These are phyloP conservation scores for Naso thynnoides DNA, from an alignment of 2,797 vertebrate genomes.

Conservation along the genomic window DNA sequence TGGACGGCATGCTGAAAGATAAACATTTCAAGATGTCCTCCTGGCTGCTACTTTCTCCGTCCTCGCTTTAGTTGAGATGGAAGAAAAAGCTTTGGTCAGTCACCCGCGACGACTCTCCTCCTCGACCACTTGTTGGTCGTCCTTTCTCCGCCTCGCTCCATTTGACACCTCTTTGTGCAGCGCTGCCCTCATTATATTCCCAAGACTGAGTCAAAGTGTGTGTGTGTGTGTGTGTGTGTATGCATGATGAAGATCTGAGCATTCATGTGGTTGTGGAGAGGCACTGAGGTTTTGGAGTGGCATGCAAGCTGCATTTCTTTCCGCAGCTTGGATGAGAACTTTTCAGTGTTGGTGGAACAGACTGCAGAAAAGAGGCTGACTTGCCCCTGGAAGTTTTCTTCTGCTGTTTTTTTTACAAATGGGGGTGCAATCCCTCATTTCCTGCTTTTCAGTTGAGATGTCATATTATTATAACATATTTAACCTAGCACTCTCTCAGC, in stretches of 20 bases:
- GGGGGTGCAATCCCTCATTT: slow-evolving; percentile 20
- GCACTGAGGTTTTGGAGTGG: slow-evolving; percentile 53
- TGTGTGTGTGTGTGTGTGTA: slow-evolving; percentile 22
- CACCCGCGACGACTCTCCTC: slow-evolving; percentile 55
- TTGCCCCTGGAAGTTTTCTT: not conserved
- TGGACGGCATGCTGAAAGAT: slow-evolving; percentile 10
- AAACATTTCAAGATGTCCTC: slow-evolving; percentile 53
- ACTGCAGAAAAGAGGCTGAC: slow-evolving; percentile 13
- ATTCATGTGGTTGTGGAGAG: slow-evolving; percentile 57
- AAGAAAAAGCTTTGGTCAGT: slow-evolving; percentile 44
- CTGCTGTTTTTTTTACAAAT: not conserved
- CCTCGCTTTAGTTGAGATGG: slow-evolving; percentile 40
- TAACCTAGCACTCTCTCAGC: slow-evolving; percentile 47
- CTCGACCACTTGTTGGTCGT: slow-evolving; percentile 52
- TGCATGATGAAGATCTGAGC: slow-evolving; percentile 36
- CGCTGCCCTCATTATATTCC: slow-evolving; percentile 60
- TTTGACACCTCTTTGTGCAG: slow-evolving; percentile 69
- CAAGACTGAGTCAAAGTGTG: slow-evolving; percentile 35
- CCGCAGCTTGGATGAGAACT: slow-evolving; percentile 26
- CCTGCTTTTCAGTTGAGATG: slow-evolving; percentile 43
- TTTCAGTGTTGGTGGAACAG: slow-evolving; percentile 28
- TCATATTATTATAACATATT: slow-evolving; percentile 31
- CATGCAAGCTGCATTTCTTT: slow-evolving; percentile 52
- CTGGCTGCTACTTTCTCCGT: slow-evolving; percentile 35
- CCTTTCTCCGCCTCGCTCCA: slow-evolving; percentile 48